A percentile compares a stretch with the other conserved stretches of the same genome.
Evolutionary conservation across 2,888 invertebrate genomes (phyloP).

Genomic region (Chesias legatella): DNA sequence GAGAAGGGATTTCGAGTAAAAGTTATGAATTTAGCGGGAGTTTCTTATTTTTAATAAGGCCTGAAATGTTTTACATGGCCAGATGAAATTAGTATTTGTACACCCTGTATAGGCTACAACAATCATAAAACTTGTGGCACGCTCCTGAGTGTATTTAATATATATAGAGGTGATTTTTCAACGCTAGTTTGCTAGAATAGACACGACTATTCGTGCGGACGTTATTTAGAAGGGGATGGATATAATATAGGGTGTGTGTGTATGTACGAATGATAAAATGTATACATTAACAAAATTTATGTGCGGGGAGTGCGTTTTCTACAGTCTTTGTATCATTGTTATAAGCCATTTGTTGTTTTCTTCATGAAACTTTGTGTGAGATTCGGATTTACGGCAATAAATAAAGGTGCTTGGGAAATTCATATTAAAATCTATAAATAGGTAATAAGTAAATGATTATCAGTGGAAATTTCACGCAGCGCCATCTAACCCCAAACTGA

Average conservation of each 20-base stretch:
- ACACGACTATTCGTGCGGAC: slow-evolving; percentile 45
- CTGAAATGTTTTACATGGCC: too few relatives aligned
- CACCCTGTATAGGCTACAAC: slow-evolving; percentile 3
- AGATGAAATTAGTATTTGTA: too few relatives aligned
- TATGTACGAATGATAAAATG: slow-evolving; percentile 48
- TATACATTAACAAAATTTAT: slow-evolving; percentile 61
- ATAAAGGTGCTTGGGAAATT: too few relatives aligned
- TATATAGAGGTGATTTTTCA: slow-evolving; percentile 52
- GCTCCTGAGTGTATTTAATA: slow-evolving; percentile 11
- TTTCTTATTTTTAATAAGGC: too few relatives aligned
- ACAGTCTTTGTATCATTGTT: slow-evolving; percentile 21
- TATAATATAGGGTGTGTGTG: slow-evolving; percentile 32
- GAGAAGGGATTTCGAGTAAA: too few relatives aligned
- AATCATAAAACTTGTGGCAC: slow-evolving; percentile 16
- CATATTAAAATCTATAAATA: too few relatives aligned
- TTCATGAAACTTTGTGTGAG: not conserved
- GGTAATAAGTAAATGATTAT: too few relatives aligned
- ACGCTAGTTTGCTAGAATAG: slow-evolving; percentile 46
- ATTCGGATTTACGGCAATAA: too few relatives aligned
- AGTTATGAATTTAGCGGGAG: too few relatives aligned
- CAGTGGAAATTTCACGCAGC: too few relatives aligned
- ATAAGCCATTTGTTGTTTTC: not conserved
- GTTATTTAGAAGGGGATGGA: slow-evolving; percentile 62
- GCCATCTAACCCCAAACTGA: too few relatives aligned
- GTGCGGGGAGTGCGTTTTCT: slow-evolving; percentile 41